Conservation (phyloP, 2,113 vertebrate species). For the Sialia sialis region DNA sequence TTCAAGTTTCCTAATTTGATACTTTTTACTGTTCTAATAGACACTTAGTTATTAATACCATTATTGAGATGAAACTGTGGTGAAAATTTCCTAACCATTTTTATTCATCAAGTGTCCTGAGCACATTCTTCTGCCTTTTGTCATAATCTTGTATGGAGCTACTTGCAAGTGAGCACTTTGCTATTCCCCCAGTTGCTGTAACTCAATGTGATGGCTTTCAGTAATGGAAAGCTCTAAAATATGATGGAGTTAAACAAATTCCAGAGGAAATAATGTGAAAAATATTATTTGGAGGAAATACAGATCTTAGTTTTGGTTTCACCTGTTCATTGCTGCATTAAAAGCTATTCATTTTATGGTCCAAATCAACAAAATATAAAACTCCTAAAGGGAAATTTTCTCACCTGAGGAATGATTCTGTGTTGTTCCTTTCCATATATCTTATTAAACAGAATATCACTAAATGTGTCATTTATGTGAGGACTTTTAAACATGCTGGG, state of each 20-base stretch:
- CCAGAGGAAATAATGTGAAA: slow-evolving; percentile 41
- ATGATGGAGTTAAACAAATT: slow-evolving; percentile 52
- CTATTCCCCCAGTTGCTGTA: background rate
- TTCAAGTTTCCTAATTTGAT: background rate
- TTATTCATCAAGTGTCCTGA: background rate
- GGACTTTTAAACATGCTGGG: background rate
- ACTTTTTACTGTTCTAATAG: background rate
- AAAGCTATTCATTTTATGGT: background rate
- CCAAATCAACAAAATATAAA: background rate
- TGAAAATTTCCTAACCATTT: background rate
- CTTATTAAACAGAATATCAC: background rate
- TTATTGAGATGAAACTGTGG: slow-evolving; percentile 18
- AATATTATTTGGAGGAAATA: background rate
- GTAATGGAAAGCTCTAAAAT: slow-evolving; percentile 17
- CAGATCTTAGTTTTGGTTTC: background rate
- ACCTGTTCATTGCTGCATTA: background rate
- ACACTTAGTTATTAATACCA: background rate
- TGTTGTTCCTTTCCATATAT: background rate
- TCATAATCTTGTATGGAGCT: background rate
- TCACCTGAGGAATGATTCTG: background rate
- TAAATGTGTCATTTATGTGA: background rate
- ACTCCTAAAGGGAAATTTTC: background rate
- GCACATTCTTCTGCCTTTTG: background rate
- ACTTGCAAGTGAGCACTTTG: background rate
- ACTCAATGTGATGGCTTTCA: slow-evolving; percentile 35